Evolutionary conservation across 2,888 invertebrate species (phyloP).

Genomic region (Leptura quadrifasciata): DNA sequence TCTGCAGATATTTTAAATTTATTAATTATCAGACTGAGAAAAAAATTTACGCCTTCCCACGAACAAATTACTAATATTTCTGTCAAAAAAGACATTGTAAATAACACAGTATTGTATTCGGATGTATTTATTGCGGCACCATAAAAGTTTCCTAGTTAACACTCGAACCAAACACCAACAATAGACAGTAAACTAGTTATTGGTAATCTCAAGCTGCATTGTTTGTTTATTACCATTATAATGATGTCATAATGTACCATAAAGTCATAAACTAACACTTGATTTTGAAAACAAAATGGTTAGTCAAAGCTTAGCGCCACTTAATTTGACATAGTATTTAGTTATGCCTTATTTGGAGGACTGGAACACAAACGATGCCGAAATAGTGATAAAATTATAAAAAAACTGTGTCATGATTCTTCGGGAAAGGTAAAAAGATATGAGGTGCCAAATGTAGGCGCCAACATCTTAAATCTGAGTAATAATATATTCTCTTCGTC

Average conservation of each 20-base stretch:
- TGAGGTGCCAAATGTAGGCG: slow-evolving; percentile 11
- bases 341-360: slow-evolving; percentile 40
- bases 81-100: too few species aligned
- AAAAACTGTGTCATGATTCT: slow-evolving; percentile 32
- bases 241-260: slow-evolving; percentile 38
- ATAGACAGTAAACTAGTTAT: slow-evolving; percentile 29
- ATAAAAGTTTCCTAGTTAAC: neutral
- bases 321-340: slow-evolving; percentile 42
- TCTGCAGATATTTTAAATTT: too few species aligned
- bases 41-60: too few species aligned
- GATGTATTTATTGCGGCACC: neutral
- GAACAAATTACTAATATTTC: too few species aligned
- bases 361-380: slow-evolving; percentile 17
- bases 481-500: neutral
- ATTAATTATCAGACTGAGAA: too few species aligned
- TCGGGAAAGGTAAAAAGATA: slow-evolving; percentile 16
- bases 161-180: neutral
- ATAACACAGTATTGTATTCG: neutral
- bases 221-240: slow-evolving; percentile 37
- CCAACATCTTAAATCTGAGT: neutral
- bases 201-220: slow-evolving; percentile 5
- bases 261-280: slow-evolving; percentile 34
- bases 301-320: slow-evolving; percentile 42
- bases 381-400: slow-evolving; percentile 25
- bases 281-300: slow-evolving; percentile 34